phyloP scores from a whole-genome alignment of 2,888 invertebrate genomes.

The Sphecodes monilicornis region DNA sequence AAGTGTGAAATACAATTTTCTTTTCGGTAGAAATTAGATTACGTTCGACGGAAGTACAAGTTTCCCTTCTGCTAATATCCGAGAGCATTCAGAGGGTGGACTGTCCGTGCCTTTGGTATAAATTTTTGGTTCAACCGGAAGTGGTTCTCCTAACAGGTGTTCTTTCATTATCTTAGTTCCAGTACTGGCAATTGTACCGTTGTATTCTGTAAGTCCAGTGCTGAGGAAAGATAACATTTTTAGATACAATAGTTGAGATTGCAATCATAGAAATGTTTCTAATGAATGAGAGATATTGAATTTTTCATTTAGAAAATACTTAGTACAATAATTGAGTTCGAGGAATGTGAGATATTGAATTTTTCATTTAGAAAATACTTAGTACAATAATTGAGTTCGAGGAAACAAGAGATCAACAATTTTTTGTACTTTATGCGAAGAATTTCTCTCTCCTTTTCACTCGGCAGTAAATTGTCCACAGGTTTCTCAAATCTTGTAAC shows the following conservation, averaged over 20 bases:
- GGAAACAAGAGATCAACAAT: background rate
- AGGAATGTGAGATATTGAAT: background rate
- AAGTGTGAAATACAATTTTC: background rate
- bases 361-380: background rate
- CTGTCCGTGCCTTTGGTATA: constrained; percentile 48
- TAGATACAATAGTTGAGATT: too few relatives aligned
- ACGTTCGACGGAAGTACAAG: constrained; percentile 53
- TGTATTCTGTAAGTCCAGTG: constrained; percentile 76
- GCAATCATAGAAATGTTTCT: background rate
- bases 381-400: background rate
- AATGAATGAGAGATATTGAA: background rate
- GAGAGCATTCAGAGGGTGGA: constrained; percentile 64
- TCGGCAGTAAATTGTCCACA: constrained; percentile 66
- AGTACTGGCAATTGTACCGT: constrained; percentile 66
- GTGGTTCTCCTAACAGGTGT: constrained; percentile 58
- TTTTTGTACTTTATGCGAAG: constrained; percentile 69
- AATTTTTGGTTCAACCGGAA: constrained; percentile 57
- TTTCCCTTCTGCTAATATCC: constrained; percentile 53
- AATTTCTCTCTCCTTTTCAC: constrained; percentile 72
- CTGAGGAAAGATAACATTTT: constrained; percentile 57
- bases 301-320: background rate
- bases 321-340: too few relatives aligned
- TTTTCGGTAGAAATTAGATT: constrained; percentile 14
- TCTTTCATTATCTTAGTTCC: constrained; percentile 67
- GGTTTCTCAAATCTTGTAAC: constrained; percentile 53